Percentiles rank a stretch among this genome's conserved stretches.
Evolutionary conservation across 2,888 invertebrate species (phyloP).

Genomic region (Amiota communis): DNA sequence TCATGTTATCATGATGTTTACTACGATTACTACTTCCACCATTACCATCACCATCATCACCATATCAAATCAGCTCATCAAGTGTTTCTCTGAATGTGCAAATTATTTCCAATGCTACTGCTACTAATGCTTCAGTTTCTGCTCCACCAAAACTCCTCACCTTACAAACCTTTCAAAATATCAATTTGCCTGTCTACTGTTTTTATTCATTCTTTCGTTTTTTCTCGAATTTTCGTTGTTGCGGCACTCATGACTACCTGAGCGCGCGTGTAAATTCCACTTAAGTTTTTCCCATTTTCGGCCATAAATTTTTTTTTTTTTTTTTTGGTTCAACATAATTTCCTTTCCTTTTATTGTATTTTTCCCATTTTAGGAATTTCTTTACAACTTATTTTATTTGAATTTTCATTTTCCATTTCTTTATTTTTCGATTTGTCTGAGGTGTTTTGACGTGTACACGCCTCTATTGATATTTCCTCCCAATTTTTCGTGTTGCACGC

Average conservation of each 20-base stretch:
- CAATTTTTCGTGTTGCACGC: conserved; percentile 31
- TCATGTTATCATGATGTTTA: background rate
- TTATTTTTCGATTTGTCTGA: conserved; percentile 41
- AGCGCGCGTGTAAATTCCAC: conserved; percentile 56
- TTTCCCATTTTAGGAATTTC: background rate
- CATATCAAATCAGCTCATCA: too few relatives aligned
- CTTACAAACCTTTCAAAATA: too few relatives aligned
- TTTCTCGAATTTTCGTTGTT: background rate
- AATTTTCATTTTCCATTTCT: conserved; percentile 57
- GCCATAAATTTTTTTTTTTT: conserved; percentile 38
- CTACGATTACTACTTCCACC: background rate
- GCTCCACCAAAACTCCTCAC: too few relatives aligned
- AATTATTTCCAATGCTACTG: too few relatives aligned
- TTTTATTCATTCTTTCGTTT: background rate
- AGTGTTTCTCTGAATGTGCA: too few relatives aligned
- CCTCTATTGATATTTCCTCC: conserved; percentile 1
- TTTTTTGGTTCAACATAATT: conserved; percentile 50
- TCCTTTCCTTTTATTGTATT: conserved; percentile 40
- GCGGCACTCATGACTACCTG: background rate
- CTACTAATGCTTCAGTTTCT: too few relatives aligned
- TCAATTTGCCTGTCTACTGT: background rate
- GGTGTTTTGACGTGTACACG: conserved; percentile 21
- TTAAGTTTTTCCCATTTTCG: conserved; percentile 48
- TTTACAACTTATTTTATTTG: conserved; percentile 37
- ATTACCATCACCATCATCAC: background rate